Conservation (phyloP, 2,888 invertebrate genomes). For the Hyppa rectilinea region DNA sequence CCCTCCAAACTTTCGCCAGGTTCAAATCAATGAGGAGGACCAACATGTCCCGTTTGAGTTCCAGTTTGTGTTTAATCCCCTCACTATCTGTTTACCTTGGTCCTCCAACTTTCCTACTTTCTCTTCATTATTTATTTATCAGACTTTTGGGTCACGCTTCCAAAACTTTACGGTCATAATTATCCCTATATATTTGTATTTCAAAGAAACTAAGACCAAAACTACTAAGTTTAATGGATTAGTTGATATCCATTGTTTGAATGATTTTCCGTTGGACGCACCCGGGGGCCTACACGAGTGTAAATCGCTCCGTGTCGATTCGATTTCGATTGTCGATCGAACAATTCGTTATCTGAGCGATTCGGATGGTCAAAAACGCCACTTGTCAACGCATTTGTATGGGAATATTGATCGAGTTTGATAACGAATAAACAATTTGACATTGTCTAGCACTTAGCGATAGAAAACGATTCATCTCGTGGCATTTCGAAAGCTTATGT, state of each 20-base stretch:
- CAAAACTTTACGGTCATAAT: conserved; percentile 56
- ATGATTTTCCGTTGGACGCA: conserved; percentile 23
- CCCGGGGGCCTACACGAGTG: too few relatives aligned
- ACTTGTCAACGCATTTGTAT: too few relatives aligned
- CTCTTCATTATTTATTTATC: conserved; percentile 66
- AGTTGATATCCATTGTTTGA: conserved; percentile 38
- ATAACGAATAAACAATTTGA: too few relatives aligned
- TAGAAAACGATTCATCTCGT: too few relatives aligned
- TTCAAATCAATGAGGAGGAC: conserved; percentile 57
- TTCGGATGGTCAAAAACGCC: too few relatives aligned
- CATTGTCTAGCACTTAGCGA: too few relatives aligned
- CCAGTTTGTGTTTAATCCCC: conserved; percentile 62
- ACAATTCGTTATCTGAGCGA: too few relatives aligned
- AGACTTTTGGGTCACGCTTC: conserved; percentile 54
- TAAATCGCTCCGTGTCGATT: too few relatives aligned
- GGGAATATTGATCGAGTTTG: too few relatives aligned
- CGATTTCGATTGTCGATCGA: too few relatives aligned
- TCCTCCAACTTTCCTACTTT: conserved; percentile 60
- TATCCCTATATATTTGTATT: conserved; percentile 58
- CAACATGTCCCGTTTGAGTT: conserved; percentile 52
- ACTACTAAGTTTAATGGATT: conserved; percentile 57
- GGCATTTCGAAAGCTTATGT: too few relatives aligned
- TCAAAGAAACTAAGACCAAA: conserved; percentile 34
- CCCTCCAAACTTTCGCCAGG: conserved; percentile 33
- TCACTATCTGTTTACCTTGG: conserved; percentile 64